These are phyloP conservation scores for Ailuropoda melanoleuca DNA, from an alignment of 2,113 vertebrate genomes.

Conservation along the genomic window DNA sequence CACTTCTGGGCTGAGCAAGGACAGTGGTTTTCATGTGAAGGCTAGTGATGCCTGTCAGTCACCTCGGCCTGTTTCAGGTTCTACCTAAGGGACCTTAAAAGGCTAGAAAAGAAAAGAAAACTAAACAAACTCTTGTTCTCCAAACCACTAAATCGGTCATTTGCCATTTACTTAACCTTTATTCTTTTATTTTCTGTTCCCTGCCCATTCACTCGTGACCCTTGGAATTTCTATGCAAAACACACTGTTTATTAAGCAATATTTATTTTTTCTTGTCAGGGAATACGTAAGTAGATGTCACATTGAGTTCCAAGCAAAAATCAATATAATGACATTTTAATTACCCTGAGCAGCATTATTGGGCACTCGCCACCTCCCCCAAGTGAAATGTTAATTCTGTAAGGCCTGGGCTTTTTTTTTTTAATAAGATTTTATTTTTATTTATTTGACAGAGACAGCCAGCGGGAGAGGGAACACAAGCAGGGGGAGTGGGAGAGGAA, in stretches of 20 bases:
- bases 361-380: not conserved
- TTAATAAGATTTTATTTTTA: too few species aligned
- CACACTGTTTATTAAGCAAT: slow-evolving; percentile 48
- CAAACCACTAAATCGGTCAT: not conserved
- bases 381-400: not conserved
- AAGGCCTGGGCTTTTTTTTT: not conserved
- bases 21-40: not conserved
- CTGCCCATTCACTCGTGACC: not conserved
- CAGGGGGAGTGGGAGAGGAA: too few species aligned
- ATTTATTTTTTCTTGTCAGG: not conserved
- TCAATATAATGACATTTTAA: not conserved
- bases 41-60: not conserved
- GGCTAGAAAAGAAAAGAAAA: not conserved
- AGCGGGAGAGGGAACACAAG: too few species aligned
- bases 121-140: not conserved
- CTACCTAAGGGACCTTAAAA: not conserved
- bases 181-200: not conserved
- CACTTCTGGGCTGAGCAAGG: not conserved
- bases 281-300: not conserved
- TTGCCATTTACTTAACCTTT: not conserved
- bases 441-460: too few species aligned
- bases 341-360: not conserved
- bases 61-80: not conserved
- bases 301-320: not conserved
- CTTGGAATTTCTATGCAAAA: slow-evolving; percentile 26